Conservation (phyloP, 2,113 vertebrate genomes). For the Zapornia atra region DNA sequence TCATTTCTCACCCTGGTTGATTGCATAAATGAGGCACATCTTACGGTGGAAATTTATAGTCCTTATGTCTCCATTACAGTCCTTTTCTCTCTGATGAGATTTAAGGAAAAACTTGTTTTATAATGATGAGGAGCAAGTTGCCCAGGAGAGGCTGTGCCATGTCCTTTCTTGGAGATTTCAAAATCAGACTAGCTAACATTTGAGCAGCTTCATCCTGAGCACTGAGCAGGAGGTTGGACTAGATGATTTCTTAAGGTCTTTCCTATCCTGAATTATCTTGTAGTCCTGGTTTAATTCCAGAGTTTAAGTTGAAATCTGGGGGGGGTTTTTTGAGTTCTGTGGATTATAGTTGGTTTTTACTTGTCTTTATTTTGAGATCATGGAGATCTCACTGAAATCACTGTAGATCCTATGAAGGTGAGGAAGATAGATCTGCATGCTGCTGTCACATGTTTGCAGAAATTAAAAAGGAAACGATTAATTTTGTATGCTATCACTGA, state of each 20-base stretch:
- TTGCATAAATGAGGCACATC: neutral
- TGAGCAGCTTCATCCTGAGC: neutral
- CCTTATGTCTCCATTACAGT: neutral
- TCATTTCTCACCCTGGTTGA: neutral
- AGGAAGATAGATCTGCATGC: neutral
- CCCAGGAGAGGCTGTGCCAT: neutral
- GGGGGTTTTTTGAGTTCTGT: neutral
- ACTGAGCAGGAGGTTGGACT: rapidly evolving
- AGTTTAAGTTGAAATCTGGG: neutral
- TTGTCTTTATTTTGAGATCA: neutral
- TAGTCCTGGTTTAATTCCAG: neutral
- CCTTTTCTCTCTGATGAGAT: neutral
- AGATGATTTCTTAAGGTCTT: neutral
- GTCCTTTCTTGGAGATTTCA: neutral
- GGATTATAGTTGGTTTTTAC: neutral
- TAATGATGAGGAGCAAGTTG: neutral
- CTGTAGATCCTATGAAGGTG: neutral
- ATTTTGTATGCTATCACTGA: neutral
- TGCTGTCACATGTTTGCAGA: neutral
- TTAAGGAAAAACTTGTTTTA: neutral
- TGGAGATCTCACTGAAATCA: neutral
- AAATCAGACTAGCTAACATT: neutral
- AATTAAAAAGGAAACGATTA: neutral
- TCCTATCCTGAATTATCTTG: rapidly evolving
- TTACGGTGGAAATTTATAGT: neutral